Evolutionary conservation across 2,797 vertebrate species (phyloP).

Genomic region (Halcyon leucocephala): DNA sequence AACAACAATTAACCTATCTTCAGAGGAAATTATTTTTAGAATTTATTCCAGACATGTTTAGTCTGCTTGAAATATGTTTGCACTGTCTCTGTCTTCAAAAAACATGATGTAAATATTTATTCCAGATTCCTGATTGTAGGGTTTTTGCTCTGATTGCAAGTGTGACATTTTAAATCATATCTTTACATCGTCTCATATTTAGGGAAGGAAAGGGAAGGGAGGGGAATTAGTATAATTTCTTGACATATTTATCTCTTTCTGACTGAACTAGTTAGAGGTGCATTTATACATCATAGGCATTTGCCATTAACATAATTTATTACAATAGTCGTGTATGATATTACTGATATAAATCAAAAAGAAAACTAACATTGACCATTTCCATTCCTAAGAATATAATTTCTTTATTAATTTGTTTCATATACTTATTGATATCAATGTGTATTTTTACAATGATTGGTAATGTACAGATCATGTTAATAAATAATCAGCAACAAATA

Average conservation of each 20-base stretch:
- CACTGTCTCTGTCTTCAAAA: conserved; percentile 23
- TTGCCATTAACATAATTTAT: conserved; percentile 32
- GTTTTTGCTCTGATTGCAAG: conserved; percentile 35
- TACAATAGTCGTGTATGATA: conserved; percentile 21
- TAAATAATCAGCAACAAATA: not conserved
- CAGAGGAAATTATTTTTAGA: conserved; percentile 53
- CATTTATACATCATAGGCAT: not conserved
- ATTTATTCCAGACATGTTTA: conserved; percentile 50
- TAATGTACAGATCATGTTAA: not conserved
- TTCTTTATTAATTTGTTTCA: not conserved
- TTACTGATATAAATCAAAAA: conserved; percentile 45
- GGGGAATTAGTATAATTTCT: conserved; percentile 35
- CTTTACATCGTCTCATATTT: conserved; percentile 24
- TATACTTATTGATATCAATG: not conserved
- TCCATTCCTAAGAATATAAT: not conserved
- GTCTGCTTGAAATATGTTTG: conserved; percentile 45
- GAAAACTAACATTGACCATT: not conserved
- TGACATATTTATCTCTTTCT: conserved; percentile 53
- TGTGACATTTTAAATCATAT: conserved; percentile 32
- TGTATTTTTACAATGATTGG: not conserved
- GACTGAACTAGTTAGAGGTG: not conserved
- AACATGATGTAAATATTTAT: conserved; percentile 46
- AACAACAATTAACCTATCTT: conserved; percentile 41
- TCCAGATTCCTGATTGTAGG: conserved; percentile 7
- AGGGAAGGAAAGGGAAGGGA: conserved; percentile 1